phyloP scores from a whole-genome alignment of 1,140 invertebrate genomes.

The Macrobrachium rosenbergii region DNA sequence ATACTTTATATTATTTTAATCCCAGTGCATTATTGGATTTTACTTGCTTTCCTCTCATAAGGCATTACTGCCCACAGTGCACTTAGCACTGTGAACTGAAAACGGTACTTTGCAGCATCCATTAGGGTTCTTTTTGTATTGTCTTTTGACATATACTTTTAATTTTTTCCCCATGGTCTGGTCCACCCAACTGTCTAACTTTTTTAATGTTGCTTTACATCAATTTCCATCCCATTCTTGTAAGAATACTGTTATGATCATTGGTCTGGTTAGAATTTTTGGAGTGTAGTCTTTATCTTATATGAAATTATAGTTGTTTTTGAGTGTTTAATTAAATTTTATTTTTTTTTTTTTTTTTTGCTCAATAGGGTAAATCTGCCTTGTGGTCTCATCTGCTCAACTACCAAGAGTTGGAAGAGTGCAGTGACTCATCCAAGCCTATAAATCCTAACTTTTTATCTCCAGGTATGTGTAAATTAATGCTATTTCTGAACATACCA shows the following conservation, averaged over 20 bases:
- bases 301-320: not conserved
- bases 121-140: no score
- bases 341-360: constrained; percentile 25
- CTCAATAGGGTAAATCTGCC: constrained; percentile 85
- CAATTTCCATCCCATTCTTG: no score
- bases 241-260: no score
- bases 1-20: not conserved
- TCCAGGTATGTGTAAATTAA: constrained; percentile 77
- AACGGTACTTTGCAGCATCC: no score
- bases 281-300: not conserved
- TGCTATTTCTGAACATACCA: not conserved
- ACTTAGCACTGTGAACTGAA: no score
- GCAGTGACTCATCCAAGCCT: constrained; percentile 79
- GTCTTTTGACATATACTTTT: no score
- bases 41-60: no score
- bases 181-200: no score
- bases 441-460: constrained; percentile 85
- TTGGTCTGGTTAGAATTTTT: no score
- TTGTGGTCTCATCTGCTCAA: constrained; percentile 93
- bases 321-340: not conserved
- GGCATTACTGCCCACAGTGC: no score
- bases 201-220: no score
- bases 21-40: not conserved
- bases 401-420: constrained; percentile 90
- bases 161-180: no score